Percentiles rank a stretch among this genome's conserved stretches.
phyloP scores from a whole-genome alignment of 2,113 vertebrate genomes.

The Nycticorax nycticorax region DNA sequence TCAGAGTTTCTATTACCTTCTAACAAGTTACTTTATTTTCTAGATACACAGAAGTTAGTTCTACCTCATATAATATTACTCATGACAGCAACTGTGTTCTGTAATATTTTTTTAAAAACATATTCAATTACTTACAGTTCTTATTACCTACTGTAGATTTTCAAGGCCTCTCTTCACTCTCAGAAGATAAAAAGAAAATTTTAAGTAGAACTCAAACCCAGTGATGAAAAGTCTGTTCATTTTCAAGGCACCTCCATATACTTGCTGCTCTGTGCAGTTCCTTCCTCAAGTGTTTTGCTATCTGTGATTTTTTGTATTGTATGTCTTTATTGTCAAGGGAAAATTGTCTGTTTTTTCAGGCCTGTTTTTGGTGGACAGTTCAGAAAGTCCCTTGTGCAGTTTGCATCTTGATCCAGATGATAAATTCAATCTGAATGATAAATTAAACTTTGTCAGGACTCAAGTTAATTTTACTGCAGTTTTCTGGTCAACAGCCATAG shows the following conservation, averaged over 20 bases:
- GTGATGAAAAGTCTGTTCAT: not conserved
- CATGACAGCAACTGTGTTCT: not conserved
- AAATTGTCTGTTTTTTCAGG: not conserved
- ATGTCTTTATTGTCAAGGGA: not conserved
- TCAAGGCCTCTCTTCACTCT: not conserved
- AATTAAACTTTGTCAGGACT: not conserved
- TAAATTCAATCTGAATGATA: not conserved
- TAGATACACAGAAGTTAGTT: not conserved
- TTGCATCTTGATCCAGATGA: not conserved
- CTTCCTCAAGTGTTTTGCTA: not conserved
- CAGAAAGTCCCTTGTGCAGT: not conserved
- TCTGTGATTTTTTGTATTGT: not conserved
- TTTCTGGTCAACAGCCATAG: not conserved
- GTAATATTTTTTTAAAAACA: not conserved
- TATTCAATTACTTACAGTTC: not conserved
- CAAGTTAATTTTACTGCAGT: not conserved
- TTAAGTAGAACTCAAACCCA: not conserved
- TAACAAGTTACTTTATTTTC: not conserved
- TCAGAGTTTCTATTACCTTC: not conserved
- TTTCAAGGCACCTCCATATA: not conserved
- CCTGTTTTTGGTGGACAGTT: not conserved
- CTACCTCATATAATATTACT: not conserved
- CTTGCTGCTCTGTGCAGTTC: not conserved
- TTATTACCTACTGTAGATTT: not conserved
- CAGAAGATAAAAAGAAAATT: not conserved